Base-by-base conservation (phyloP, 2,888 invertebrate species). In the Melinopterus prodromus region DNA sequence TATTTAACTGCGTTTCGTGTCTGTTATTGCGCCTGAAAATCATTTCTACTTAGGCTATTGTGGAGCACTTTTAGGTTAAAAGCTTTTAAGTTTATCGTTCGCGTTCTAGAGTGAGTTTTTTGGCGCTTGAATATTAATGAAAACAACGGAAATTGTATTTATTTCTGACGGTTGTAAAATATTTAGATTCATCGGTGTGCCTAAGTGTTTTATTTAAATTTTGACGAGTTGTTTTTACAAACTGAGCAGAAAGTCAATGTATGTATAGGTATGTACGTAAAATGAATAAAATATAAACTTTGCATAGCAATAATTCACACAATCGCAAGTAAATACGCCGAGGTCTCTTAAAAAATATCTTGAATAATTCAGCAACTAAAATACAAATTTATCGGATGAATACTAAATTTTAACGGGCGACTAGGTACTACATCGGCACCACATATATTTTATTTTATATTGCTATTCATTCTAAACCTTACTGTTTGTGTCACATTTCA, bases 1-100 rank as follows among this genome's bases (percentile, higher is more conserved):
- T 71, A 71, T 71, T 12, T 16, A 16, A 16, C 7, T 1, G n/a
- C 14, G 69, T 12, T n/a, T 15, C 9, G 7, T 12, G 3, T 71
- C 26, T 35, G 35, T 36, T 36, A 36, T 36, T 74, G 74, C 74
- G n/a, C 4, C 15, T 36, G 74, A 74, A 74, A 74, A 74, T 37
- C 14, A 74, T 71, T 7, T 16, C 71, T 35, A 36, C 74, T 53
- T 74, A 36, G 26, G 26, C 26, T 26, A 26, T 26, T 26, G 37
- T 74, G 74, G 26, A n/a, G 74, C 26, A 37, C 74, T n/a, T 74
- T 35, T 36, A 74, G 74, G 35, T 74, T 74, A 74, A 74, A 74
- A 74, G 74, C 74, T 74, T 74, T 74, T 37, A 74, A 36, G 74
- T 74, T 74, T 74, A 74, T 74, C 35, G 74, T 74, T 71, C 35